Percentiles rank a stretch among this genome's conserved stretches.
Conservation (phyloP, 2,797 vertebrate genomes). For the Eptatretus atami region DNA sequence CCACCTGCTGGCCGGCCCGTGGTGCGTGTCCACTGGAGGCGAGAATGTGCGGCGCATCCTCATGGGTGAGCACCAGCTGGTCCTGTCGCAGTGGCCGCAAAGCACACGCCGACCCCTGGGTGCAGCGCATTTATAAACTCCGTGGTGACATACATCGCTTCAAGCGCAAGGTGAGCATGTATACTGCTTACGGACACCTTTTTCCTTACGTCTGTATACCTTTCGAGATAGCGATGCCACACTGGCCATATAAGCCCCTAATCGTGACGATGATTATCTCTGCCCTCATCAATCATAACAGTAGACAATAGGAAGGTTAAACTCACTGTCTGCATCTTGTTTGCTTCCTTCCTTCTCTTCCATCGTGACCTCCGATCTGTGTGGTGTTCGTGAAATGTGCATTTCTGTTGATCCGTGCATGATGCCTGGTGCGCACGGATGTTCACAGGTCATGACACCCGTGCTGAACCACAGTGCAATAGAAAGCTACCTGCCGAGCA, state of each 20-base stretch:
- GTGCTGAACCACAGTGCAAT: slow-evolving; percentile 82
- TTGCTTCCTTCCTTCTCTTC: background rate
- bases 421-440: no score
- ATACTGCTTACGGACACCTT: no score
- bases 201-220: no score
- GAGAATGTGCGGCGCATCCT: slow-evolving; percentile 69
- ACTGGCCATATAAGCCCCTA: no score
- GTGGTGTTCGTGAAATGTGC: no score
- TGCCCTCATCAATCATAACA: no score
- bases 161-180: slow-evolving; percentile 41
- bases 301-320: no score
- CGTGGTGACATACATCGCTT: slow-evolving; percentile 71
- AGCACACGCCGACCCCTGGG: slow-evolving; percentile 62
- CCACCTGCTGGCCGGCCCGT: slow-evolving; percentile 52
- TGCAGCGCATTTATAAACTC: slow-evolving; percentile 68
- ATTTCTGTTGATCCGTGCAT: no score
- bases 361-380: background rate
- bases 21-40: slow-evolving; percentile 58
- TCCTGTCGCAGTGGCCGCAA: slow-evolving; percentile 73
- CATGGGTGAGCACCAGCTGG: slow-evolving; percentile 74
- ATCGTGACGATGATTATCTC: no score
- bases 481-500: slow-evolving; percentile 75
- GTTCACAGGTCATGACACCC: slow-evolving; percentile 53
- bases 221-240: no score
- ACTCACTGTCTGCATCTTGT: background rate